A percentile compares a stretch with the other conserved stretches of the same genome.
Evolutionary conservation across 2,888 invertebrate species (phyloP).

Genomic region (Serrognathus titanus): DNA sequence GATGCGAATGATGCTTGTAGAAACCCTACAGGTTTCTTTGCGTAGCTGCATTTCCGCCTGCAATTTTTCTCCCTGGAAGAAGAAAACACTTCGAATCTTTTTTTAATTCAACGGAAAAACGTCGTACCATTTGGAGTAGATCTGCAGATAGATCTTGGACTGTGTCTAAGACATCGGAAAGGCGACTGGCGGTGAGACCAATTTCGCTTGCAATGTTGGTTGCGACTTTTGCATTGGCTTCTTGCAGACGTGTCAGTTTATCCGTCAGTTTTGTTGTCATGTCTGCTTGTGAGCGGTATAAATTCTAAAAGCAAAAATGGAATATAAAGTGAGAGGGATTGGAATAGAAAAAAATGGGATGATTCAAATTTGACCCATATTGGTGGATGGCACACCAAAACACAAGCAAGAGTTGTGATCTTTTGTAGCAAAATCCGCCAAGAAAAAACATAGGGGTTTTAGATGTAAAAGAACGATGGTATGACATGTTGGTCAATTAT

Average conservation of each 20-base stretch:
- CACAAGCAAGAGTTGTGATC: no score
- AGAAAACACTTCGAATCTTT: not conserved
- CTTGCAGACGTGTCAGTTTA: constrained; percentile 47
- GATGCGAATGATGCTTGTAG: constrained; percentile 4
- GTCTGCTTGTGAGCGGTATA: constrained; percentile 42
- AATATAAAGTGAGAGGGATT: not conserved
- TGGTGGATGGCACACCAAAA: no score
- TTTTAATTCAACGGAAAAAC: not conserved
- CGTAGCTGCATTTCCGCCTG: constrained; percentile 30
- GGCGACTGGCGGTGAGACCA: constrained; percentile 28
- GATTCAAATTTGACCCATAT: no score
- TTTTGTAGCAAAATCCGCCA: no score
- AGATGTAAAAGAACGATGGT: no score
- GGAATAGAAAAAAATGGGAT: no score
- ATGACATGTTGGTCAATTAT: no score
- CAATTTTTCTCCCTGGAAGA: constrained; percentile 36
- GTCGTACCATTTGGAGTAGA: constrained; percentile 43
- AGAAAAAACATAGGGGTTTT: no score
- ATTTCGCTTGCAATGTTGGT: constrained; percentile 32
- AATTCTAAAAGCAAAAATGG: constrained; percentile 12
- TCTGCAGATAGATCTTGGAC: constrained; percentile 47
- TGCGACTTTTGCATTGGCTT: constrained; percentile 40
- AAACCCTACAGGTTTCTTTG: not conserved
- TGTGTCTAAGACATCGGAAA: constrained; percentile 39
- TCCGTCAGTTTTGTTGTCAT: constrained; percentile 44